Conservation (phyloP, 1,140 invertebrate genomes). For the Agraylea sexmaculata region DNA sequence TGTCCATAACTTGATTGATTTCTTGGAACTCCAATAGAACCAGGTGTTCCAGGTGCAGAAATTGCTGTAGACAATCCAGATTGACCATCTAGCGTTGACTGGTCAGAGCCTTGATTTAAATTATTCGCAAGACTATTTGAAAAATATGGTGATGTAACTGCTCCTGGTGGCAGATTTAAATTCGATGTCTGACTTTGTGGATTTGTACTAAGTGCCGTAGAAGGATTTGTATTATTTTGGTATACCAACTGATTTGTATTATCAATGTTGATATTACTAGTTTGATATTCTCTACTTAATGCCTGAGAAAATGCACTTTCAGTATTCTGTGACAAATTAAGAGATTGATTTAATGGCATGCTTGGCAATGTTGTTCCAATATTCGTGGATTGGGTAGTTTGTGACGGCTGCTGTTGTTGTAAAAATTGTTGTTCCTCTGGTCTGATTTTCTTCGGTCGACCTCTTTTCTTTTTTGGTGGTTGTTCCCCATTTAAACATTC, state of each 20-base stretch:
- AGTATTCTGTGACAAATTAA: constrained; percentile 12
- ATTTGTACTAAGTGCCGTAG: too few species aligned
- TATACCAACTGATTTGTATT: constrained; percentile 11
- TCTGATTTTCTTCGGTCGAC: constrained; percentile 72
- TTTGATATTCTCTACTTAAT: constrained; percentile 12
- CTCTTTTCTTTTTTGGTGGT: constrained; percentile 70
- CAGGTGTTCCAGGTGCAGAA: constrained; percentile 25
- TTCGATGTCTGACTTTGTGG: constrained; percentile 8
- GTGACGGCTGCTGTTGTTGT: constrained; percentile 31
- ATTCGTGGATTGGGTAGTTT: constrained; percentile 3
- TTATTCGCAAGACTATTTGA: constrained; percentile 5
- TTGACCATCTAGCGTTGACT: constrained; percentile 10
- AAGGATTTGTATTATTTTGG: constrained; percentile 11
- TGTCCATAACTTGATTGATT: constrained; percentile 19
- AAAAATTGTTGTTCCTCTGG: constrained; percentile 42
- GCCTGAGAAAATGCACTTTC: constrained; percentile 6
- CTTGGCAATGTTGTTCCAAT: constrained; percentile 9
- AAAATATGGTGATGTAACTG: constrained; percentile 21
- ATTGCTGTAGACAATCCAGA: constrained; percentile 9
- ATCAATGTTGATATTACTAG: constrained; percentile 10
- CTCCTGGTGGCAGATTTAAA: constrained; percentile 15
- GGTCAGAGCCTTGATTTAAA: constrained; percentile 1
- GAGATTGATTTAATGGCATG: constrained; percentile 9
- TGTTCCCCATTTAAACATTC: constrained; percentile 31
- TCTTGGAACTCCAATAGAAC: constrained; percentile 12